A percentile compares a stretch with the other conserved stretches of the same genome.
These are phyloP conservation scores for Sebastes jordani DNA, from an alignment of 2,797 vertebrate genomes.

Conservation along the genomic window DNA sequence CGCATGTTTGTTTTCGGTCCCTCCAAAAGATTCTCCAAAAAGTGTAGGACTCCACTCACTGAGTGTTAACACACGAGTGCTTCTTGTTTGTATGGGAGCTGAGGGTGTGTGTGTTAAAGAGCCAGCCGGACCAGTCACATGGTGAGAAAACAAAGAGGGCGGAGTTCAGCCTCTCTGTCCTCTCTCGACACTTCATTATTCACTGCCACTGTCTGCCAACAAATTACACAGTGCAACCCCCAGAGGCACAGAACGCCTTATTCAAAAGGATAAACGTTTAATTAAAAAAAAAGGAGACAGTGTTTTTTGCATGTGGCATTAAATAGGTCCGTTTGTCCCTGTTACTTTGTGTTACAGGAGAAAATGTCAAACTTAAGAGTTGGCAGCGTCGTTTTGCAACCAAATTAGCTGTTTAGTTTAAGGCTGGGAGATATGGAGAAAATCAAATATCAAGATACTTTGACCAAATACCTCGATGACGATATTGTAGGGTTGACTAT, in stretches of 20 bases:
- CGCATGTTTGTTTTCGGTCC: conserved; percentile 68
- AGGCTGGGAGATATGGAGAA: no score
- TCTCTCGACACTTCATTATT: neutral
- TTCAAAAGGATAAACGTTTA: neutral
- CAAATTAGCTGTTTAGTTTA: neutral
- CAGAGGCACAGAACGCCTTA: neutral
- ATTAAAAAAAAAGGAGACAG: conserved; percentile 15
- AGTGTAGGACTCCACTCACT: neutral
- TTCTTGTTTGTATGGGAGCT: neutral
- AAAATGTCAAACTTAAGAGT: neutral
- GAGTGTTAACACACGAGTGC: neutral
- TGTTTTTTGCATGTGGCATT: conserved; percentile 6
- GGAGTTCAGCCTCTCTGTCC: conserved; percentile 28
- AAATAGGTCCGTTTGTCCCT: neutral
- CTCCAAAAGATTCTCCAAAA: neutral
- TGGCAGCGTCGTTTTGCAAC: neutral
- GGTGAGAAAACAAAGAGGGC: conserved; percentile 46
- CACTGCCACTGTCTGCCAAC: neutral
- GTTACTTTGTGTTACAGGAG: neutral
- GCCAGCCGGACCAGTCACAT: conserved; percentile 44
- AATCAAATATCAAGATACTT: no score
- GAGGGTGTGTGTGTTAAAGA: conserved; percentile 44
- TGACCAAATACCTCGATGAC: no score
- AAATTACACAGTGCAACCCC: neutral
- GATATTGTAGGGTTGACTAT: no score